phyloP scores from a whole-genome alignment of 2,888 invertebrate species.

The Leptinotarsa haldemani region DNA sequence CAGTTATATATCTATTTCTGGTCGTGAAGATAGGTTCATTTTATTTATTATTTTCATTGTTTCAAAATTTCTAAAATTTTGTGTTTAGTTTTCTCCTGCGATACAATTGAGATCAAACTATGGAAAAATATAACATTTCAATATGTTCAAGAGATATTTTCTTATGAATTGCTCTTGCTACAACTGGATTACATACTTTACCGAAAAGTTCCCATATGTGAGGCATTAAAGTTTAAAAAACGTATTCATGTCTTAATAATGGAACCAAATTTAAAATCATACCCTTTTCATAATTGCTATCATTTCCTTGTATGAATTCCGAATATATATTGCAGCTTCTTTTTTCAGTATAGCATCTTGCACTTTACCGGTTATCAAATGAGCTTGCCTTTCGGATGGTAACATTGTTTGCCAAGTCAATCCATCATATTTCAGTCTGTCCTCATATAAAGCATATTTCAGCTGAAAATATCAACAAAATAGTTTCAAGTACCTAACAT shows the following conservation, averaged over 20 bases:
- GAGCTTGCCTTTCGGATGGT: constrained; percentile 69
- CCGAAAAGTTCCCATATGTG: background rate
- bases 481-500: background rate
- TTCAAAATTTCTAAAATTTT: no score
- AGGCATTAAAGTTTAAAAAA: background rate
- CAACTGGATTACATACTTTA: no score
- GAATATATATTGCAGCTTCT: constrained; percentile 74
- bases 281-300: constrained; percentile 74
- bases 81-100: no score
- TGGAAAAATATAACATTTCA: no score
- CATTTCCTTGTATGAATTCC: constrained; percentile 72
- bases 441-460: constrained; percentile 69
- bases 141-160: no score
- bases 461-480: constrained; percentile 60
- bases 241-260: background rate
- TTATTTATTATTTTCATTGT: no score
- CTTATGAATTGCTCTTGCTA: no score
- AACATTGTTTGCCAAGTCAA: constrained; percentile 50
- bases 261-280: constrained; percentile 27
- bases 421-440: constrained; percentile 68
- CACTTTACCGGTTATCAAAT: constrained; percentile 72
- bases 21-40: no score
- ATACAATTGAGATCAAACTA: no score
- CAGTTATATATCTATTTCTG: no score
- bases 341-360: constrained; percentile 74